Evolutionary conservation across 2,113 vertebrate genomes (phyloP).

Genomic region (Verasper variegatus): DNA sequence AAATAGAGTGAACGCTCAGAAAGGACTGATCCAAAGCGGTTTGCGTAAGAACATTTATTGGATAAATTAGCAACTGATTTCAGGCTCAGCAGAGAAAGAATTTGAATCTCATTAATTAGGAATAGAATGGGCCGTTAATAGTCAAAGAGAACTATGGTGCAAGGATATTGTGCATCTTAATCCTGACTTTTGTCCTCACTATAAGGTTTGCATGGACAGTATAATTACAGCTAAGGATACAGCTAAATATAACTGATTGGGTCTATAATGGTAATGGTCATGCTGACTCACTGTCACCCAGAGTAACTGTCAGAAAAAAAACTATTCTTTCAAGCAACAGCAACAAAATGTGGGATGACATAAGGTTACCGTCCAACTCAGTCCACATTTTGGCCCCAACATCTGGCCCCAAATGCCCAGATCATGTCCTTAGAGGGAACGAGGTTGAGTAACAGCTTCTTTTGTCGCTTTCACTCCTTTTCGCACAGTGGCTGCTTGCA

Average conservation of each 20-base stretch:
- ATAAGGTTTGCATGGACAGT: neutral
- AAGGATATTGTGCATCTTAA: neutral
- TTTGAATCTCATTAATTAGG: neutral
- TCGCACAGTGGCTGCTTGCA: neutral
- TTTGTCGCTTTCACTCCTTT: conserved; percentile 3
- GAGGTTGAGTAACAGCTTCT: neutral
- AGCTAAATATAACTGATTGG: neutral
- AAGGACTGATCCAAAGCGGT: neutral
- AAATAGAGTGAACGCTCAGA: neutral
- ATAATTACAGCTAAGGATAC: neutral
- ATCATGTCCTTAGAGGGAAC: neutral
- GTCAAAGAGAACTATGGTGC: neutral
- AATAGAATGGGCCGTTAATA: neutral
- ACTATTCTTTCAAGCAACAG: too few species aligned
- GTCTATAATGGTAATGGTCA: neutral
- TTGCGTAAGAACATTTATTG: neutral
- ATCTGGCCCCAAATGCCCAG: neutral
- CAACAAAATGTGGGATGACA: neutral
- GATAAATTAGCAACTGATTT: neutral
- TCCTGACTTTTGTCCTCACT: neutral
- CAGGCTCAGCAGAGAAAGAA: neutral
- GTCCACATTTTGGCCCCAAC: neutral
- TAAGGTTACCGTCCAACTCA: neutral
- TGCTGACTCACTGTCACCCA: neutral
- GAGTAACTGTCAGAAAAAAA: neutral